Conservation (phyloP, 2,888 invertebrate species). For the Drosophila barbarae region DNA sequence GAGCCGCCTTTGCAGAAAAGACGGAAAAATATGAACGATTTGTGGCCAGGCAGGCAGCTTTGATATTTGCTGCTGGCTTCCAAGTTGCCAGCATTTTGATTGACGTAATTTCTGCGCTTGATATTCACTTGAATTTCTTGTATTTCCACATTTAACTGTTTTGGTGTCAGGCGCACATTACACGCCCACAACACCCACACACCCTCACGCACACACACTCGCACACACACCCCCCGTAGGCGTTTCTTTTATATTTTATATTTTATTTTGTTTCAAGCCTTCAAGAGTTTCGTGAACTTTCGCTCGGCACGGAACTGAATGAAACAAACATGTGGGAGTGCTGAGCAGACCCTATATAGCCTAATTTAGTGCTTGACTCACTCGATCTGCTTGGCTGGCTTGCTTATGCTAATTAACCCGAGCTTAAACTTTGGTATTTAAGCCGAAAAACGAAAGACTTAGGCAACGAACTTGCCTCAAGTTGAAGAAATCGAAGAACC, state of each 20-base stretch:
- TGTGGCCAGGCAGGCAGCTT: slow-evolving; percentile 34
- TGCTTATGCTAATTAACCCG: slow-evolving; percentile 56
- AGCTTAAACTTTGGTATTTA: slow-evolving; percentile 62
- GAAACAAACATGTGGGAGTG: slow-evolving; percentile 34
- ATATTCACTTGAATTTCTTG: slow-evolving; percentile 75
- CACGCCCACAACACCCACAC: slow-evolving; percentile 64
- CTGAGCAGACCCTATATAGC: slow-evolving; percentile 31
- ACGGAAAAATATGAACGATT: slow-evolving; percentile 38
- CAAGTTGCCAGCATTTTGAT: slow-evolving; percentile 57
- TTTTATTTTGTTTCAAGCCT: slow-evolving; percentile 45
- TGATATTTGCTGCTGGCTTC: slow-evolving; percentile 39
- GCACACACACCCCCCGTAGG: slow-evolving; percentile 46
- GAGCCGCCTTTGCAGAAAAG: slow-evolving; percentile 70
- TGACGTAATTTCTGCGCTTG: slow-evolving; percentile 75
- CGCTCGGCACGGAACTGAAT: slow-evolving; percentile 52
- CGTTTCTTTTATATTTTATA: slow-evolving; percentile 38
- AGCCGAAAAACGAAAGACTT: slow-evolving; percentile 55
- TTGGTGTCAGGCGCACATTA: slow-evolving; percentile 70
- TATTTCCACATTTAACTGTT: slow-evolving; percentile 74
- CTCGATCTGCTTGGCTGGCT: slow-evolving; percentile 43
- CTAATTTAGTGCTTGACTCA: slow-evolving; percentile 52
- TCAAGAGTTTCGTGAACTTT: slow-evolving; percentile 62
- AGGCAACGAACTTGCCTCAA: slow-evolving; percentile 61
- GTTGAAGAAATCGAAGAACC: background rate
- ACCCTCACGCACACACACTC: slow-evolving; percentile 11